Percentiles rank a stretch among this genome's conserved stretches.
These are phyloP conservation scores for Nomada hirtipes DNA, from an alignment of 2,888 invertebrate genomes.

Conservation along the genomic window DNA sequence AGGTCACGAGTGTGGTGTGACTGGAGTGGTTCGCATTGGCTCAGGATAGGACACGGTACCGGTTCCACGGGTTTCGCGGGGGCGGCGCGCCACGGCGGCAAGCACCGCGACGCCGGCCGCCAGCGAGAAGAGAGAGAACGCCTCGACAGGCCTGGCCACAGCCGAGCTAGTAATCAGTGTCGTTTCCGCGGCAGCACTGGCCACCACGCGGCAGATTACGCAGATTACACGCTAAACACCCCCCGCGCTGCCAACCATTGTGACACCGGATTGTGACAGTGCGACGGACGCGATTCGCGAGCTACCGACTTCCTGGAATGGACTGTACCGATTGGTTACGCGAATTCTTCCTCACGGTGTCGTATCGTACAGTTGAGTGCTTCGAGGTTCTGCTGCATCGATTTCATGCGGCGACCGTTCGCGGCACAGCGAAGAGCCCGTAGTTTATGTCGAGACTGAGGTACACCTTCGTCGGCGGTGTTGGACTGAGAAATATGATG, in stretches of 20 bases:
- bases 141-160: slow-evolving; percentile 73
- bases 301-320: not conserved
- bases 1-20: slow-evolving; percentile 70
- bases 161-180: slow-evolving; percentile 83
- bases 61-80: slow-evolving; percentile 79
- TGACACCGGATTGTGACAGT: slow-evolving; percentile 54
- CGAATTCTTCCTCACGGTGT: not conserved
- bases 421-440: too few species aligned
- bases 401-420: too few species aligned
- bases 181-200: slow-evolving; percentile 83
- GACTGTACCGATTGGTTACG: not conserved
- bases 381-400: too few species aligned
- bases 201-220: slow-evolving; percentile 80
- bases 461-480: not conserved
- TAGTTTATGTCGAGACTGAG: not conserved
- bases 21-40: slow-evolving; percentile 75
- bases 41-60: slow-evolving; percentile 73
- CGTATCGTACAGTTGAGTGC: too few species aligned
- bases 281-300: slow-evolving; percentile 17
- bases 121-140: slow-evolving; percentile 60
- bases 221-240: slow-evolving; percentile 59
- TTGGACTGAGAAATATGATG: not conserved
- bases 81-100: slow-evolving; percentile 76
- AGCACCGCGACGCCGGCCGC: slow-evolving; percentile 71
- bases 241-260: slow-evolving; percentile 41